Percentiles rank a stretch among this genome's conserved stretches.
Evolutionary conservation across 2,888 invertebrate genomes (phyloP).

Genomic region (Sicus ferrugineus): DNA sequence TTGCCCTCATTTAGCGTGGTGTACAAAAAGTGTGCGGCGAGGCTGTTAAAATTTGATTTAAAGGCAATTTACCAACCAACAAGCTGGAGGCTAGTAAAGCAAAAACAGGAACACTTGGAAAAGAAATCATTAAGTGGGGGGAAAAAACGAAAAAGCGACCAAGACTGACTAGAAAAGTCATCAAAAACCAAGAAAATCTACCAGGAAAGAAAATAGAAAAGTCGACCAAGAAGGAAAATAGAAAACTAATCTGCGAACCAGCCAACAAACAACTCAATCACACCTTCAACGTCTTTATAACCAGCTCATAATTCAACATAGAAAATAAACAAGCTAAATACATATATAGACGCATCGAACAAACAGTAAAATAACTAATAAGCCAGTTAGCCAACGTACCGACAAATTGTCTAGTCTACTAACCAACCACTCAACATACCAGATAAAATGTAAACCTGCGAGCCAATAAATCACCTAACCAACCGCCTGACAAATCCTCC

Average conservation of each 20-base stretch:
- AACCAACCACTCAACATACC: neutral
- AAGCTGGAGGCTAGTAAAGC: conserved; percentile 24
- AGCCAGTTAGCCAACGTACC: too few relatives aligned
- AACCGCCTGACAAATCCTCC: neutral
- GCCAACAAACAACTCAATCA: neutral
- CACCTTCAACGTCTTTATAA: neutral
- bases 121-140: neutral
- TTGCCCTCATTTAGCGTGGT: conserved; percentile 16
- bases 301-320: neutral
- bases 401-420: neutral
- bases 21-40: neutral
- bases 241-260: neutral
- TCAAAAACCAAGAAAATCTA: neutral
- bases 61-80: conserved; percentile 28
- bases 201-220: neutral
- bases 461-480: neutral
- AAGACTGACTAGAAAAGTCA: neutral
- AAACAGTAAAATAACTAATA: too few relatives aligned
- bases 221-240: neutral
- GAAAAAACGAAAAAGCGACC: neutral
- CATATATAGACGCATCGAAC: too few relatives aligned
- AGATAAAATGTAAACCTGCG: neutral
- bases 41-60: conserved; percentile 28
- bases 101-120: neutral
- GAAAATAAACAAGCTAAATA: too few relatives aligned